Percentiles rank a stretch among this genome's conserved stretches.
phyloP scores from a whole-genome alignment of 1,140 invertebrate genomes.

The Panagrolaimus sp. region DNA sequence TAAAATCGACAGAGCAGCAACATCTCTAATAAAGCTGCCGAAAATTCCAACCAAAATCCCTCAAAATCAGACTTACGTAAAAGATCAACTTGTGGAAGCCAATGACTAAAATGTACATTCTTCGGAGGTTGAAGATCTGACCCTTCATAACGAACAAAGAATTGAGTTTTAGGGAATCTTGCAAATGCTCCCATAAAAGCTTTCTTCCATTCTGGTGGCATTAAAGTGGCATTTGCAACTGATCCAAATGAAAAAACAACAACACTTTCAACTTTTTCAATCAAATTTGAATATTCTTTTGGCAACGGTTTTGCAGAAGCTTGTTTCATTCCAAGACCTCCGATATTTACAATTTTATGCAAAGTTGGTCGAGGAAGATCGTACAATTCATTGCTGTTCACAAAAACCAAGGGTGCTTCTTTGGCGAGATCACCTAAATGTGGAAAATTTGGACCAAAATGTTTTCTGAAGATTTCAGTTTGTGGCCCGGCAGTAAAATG shows the following conservation, averaged over 20 bases:
- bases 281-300: slow-evolving; percentile 6
- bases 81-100: slow-evolving; percentile 17
- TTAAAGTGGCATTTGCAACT: slow-evolving; percentile 14
- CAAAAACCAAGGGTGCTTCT: slow-evolving; percentile 8
- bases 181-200: slow-evolving; percentile 25
- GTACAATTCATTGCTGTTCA: slow-evolving; percentile 17
- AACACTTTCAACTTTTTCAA: slow-evolving; percentile 4
- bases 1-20: too few relatives aligned
- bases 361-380: slow-evolving; percentile 17
- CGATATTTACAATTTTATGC: slow-evolving; percentile 19
- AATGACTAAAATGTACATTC: slow-evolving; percentile 3
- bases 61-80: neutral
- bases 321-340: slow-evolving; percentile 16
- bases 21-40: too few relatives aligned
- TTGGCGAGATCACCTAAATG: neutral
- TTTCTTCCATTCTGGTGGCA: slow-evolving; percentile 7
- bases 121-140: neutral
- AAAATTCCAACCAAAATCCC: too few relatives aligned
- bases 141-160: slow-evolving; percentile 29
- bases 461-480: neutral
- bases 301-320: slow-evolving; percentile 1
- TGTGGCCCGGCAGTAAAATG: neutral
- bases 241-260: slow-evolving; percentile 16
- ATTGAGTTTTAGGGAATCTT: slow-evolving; percentile 28
- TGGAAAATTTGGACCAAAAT: neutral